Evolutionary conservation across 2,888 invertebrate species (phyloP), one percentile per base, ranked within the genome.

Genomic region (Tribolium freemani): DNA sequence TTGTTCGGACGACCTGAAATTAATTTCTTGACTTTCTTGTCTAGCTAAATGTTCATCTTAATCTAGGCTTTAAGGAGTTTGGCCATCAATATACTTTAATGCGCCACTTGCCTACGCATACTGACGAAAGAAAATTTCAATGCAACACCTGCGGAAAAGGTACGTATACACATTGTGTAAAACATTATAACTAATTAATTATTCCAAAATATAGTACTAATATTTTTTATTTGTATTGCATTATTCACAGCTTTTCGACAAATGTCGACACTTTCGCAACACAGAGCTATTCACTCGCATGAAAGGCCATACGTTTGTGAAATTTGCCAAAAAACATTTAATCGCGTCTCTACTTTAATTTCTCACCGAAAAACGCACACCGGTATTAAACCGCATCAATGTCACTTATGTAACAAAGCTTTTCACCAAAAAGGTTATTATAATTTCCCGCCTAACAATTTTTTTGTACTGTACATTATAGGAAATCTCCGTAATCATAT

Each of bases 341-440:
- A 93, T 85, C 90, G 94, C 61, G 92, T 93, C 2, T 94, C 93
- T 6, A 93, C 94, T n/a, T 86, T 94, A 75, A 94, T 94, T 82
- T 93, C 93, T 8, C 94, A 94, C 80, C 90, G 92, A 74, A 94
- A 93, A 87, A 94, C 93, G 3, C 94, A 94, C 83, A 92, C 92
- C 6, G 90, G 91, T 54, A 88, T 91, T 74, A 94, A 94, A 81
- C 93, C 93, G 0, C 93, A 93, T 85, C 90, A 89, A 74, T 94
- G 94, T 80, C 90, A 91, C 81, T 86, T 93, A 67, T 94, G 94
- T 84, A 91, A 91, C 63, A 93, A 93, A 84, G 93, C 93, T 77
- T 94, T 94, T 84, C 94, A 94, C 84, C 94, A 94, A 82, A 94
- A 94, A 90, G 94, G 94, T 92, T 81, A 13, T 13, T 38, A 8